Percentiles rank a stretch among this genome's conserved stretches.
phyloP scores from a whole-genome alignment of 1,140 invertebrate species.

The Rhopalosiphum padi region DNA sequence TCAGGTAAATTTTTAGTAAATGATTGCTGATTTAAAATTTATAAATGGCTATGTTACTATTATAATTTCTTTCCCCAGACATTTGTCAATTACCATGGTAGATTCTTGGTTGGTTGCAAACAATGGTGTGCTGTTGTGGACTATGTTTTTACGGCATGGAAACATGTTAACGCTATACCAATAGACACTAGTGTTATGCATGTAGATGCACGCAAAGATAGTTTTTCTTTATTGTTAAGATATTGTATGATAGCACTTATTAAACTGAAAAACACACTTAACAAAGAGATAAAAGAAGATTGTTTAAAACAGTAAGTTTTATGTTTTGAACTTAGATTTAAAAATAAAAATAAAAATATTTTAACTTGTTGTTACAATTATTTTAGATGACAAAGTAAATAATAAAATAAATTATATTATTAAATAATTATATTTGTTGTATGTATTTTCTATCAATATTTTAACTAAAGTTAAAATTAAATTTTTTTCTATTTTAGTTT shows the following conservation, averaged over 20 bases:
- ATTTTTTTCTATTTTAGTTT: not conserved
- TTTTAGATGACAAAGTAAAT: too few species aligned
- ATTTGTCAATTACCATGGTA: conserved; percentile 71
- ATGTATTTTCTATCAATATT: not conserved
- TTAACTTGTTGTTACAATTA: too few species aligned
- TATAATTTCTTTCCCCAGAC: conserved; percentile 66
- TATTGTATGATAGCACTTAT: conserved; percentile 73
- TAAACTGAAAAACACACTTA: conserved; percentile 65
- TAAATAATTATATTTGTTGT: too few species aligned
- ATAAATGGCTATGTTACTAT: not conserved
- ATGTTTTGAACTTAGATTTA: too few species aligned
- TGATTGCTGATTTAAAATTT: not conserved
- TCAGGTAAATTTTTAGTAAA: conserved; percentile 64
- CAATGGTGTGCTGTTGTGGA: conserved; percentile 76
- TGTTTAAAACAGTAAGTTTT: not conserved
- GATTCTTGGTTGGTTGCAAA: conserved; percentile 66
- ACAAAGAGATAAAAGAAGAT: conserved; percentile 29
- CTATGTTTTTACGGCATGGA: conserved; percentile 76
- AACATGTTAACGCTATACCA: conserved; percentile 70
- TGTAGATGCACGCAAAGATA: conserved; percentile 68
- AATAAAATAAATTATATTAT: too few species aligned
- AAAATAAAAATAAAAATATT: too few species aligned
- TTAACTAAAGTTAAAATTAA: not conserved
- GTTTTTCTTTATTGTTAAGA: conserved; percentile 73
- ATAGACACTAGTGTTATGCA: too few species aligned